A percentile compares a stretch with the other conserved stretches of the same genome.
These are phyloP conservation scores for Hafferia zeledoni DNA, from an alignment of 2,797 vertebrate species.

Conservation along the genomic window DNA sequence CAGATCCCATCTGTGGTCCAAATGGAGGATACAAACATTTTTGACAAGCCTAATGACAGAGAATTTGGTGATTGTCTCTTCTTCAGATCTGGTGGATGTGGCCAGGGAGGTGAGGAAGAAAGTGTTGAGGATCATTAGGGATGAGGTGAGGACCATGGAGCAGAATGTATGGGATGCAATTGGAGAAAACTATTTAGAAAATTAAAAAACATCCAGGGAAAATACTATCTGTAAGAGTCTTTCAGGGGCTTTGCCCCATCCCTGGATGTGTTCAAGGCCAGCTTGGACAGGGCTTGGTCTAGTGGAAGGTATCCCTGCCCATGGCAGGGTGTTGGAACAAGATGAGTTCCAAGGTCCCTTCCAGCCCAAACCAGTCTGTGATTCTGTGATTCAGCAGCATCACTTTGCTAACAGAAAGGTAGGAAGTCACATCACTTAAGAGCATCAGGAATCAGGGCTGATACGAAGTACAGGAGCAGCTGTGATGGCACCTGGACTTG, in stretches of 20 bases:
- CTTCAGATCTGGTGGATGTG: neutral
- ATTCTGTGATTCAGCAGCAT: neutral
- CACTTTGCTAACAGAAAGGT: neutral
- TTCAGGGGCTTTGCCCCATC: neutral
- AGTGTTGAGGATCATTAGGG: neutral
- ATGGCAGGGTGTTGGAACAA: neutral
- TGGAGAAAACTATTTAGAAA: neutral
- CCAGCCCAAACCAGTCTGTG: neutral
- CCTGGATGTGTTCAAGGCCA: neutral
- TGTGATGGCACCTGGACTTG: neutral
- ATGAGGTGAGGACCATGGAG: neutral
- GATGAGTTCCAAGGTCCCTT: neutral
- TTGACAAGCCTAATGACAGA: neutral
- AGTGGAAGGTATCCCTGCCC: neutral
- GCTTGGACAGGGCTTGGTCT: neutral
- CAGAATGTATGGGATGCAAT: neutral
- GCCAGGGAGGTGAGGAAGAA: neutral
- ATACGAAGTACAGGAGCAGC: neutral
- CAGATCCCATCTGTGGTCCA: neutral
- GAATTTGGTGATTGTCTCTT: neutral
- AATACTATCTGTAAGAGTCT: neutral
- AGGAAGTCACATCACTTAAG: neutral
- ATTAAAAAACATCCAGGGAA: neutral
- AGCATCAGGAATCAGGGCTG: neutral
- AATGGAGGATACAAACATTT: neutral